Evolutionary conservation across 2,113 vertebrate genomes (phyloP), one percentile per base, ranked within the genome.

Genomic region (Calyptomena viridis): DNA sequence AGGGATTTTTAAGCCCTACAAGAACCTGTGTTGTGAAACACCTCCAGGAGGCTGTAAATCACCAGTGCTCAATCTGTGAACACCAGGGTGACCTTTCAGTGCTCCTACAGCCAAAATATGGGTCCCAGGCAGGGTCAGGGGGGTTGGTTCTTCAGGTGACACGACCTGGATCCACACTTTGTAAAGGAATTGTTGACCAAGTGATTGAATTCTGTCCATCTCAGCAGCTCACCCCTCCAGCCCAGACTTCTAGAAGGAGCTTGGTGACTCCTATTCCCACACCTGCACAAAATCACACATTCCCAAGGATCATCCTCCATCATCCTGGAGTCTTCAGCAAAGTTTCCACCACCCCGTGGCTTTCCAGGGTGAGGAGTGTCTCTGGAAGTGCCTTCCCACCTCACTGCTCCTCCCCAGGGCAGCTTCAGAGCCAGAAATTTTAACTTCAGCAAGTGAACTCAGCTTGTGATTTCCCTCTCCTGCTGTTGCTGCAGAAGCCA

Each of bases 281-380:
- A 6, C 12, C 79, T 31, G 24, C 9, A 68, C 64, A 15, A 47
- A n/a, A 16, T 22, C 64, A 18, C 14, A 9, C 22, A 33, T 25
- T 72, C 72, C 79, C 5, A 5, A 49, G 49, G 86, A 84, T 25
- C 27, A 5, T 35, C 46, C 16, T 42, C 23, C 3, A 0, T 1
- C 66, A 91, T 78, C 37, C 44, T 14, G 35, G 18, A 37, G 40
- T 25, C 56, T 56, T 60, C 76, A 49, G 47, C 9, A 39, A 74
- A 56, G 6, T 27, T 58, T 35, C 77, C 33, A 5, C 14, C 2
- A 0, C 16, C 11, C 13, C 3, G 0, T 10, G n/a, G 33, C 16
- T 47, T 59, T 56, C 62, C 82, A 39, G 64, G 25, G 30, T 11
- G 53, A 83, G 20, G 27, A 59, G 33, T 6, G 21, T 25, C 30